Conservation (phyloP, 1,140 invertebrate genomes). For the Leptestheria dahalacensis region DNA sequence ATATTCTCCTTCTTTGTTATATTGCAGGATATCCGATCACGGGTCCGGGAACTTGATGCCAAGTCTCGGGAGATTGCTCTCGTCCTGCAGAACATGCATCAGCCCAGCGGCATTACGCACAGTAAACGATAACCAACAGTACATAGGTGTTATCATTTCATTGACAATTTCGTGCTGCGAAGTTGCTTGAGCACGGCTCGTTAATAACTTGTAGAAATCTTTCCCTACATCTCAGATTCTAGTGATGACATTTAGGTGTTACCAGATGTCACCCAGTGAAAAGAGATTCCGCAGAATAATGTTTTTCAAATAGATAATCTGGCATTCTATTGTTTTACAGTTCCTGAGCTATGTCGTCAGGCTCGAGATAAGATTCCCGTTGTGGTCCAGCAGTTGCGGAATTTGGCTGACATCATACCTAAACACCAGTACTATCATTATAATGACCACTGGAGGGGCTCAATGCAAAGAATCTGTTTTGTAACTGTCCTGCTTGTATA, state of each 20-base stretch:
- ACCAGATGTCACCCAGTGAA: too few species aligned
- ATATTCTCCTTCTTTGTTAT: constrained; percentile 7
- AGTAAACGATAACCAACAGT: constrained; percentile 26
- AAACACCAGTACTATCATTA: constrained; percentile 58
- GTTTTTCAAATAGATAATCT: neutral
- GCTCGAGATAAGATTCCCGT: constrained; percentile 39
- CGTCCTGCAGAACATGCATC: constrained; percentile 54
- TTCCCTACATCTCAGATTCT: too few species aligned
- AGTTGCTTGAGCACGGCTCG: constrained; percentile 5
- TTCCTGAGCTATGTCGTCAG: constrained; percentile 37
- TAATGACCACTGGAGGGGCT: constrained; percentile 71
- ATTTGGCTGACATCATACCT: constrained; percentile 41
- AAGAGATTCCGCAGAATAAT: too few species aligned
- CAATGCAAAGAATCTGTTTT: constrained; percentile 62
- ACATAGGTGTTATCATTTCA: constrained; percentile 6
- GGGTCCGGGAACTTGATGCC: constrained; percentile 52
- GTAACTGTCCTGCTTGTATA: constrained; percentile 60
- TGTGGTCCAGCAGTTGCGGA: constrained; percentile 38
- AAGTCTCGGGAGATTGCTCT: constrained; percentile 47
- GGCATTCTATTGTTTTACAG: constrained; percentile 29
- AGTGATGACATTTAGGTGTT: too few species aligned
- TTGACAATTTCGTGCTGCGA: constrained; percentile 13
- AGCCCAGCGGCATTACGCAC: constrained; percentile 37
- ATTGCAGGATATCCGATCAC: constrained; percentile 46
- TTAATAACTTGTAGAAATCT: neutral